A percentile compares a stretch with the other conserved stretches of the same genome.
Evolutionary conservation across 2,113 vertebrate genomes (phyloP).

Genomic region (Callipepla squamata): DNA sequence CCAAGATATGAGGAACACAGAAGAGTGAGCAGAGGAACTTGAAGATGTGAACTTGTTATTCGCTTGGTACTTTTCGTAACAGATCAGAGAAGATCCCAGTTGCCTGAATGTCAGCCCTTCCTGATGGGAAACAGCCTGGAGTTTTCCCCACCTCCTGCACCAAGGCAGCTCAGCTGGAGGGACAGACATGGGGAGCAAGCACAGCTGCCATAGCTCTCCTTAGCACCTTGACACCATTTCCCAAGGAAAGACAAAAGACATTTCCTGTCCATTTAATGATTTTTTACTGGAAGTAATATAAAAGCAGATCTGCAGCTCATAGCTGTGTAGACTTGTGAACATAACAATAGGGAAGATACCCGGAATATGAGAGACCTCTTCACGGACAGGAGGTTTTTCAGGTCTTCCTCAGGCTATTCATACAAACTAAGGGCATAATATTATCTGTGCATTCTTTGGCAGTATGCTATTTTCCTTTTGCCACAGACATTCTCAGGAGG

Average conservation of each 20-base stretch:
- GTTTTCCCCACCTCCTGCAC: neutral
- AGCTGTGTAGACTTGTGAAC: constrained; percentile 3
- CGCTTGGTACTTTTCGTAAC: neutral
- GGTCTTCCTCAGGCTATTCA: constrained; percentile 14
- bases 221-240: neutral
- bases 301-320: neutral
- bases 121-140: neutral
- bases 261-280: neutral
- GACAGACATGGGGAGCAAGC: neutral
- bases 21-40: neutral
- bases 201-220: constrained; percentile 2
- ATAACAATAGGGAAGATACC: constrained; percentile 2
- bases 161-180: neutral
- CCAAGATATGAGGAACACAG: neutral
- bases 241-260: constrained; percentile 8
- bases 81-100: neutral
- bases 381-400: neutral
- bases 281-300: constrained; percentile 14
- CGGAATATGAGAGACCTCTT: neutral
- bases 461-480: neutral
- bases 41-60: neutral
- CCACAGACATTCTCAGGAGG: constrained; percentile 41
- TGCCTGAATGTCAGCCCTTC: neutral
- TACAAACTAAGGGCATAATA: neutral
- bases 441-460: constrained; percentile 40